A percentile compares a stretch with the other conserved stretches of the same genome.
phyloP scores from a whole-genome alignment of 2,113 vertebrate species.

The Labeo catla region DNA sequence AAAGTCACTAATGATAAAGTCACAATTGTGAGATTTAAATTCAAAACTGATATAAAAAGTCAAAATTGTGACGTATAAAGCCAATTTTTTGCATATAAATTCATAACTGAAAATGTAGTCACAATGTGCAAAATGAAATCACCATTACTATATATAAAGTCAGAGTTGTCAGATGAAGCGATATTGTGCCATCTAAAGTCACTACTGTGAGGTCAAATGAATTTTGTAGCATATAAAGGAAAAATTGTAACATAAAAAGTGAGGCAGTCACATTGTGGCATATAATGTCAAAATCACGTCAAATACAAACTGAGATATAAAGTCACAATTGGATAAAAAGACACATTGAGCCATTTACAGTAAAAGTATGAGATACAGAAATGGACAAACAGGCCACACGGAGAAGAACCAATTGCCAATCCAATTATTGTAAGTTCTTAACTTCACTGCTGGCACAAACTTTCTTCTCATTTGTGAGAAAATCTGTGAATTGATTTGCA shows the following conservation, averaged over 20 bases:
- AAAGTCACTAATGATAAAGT: background rate
- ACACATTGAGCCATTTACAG: background rate
- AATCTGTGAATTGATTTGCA: conserved; percentile 12
- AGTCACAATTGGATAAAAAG: background rate
- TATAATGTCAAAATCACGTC: too few species aligned
- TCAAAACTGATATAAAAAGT: background rate
- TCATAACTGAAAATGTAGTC: background rate
- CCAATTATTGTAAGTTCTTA: background rate
- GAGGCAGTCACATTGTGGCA: too few species aligned
- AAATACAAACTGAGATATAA: background rate
- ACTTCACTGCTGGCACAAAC: background rate
- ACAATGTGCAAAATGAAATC: too few species aligned
- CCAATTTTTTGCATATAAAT: background rate
- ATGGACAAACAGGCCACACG: background rate
- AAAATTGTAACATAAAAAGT: background rate
- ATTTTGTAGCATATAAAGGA: background rate
- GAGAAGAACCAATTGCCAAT: background rate
- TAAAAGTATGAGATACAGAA: background rate
- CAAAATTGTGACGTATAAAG: background rate
- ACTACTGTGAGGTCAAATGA: too few species aligned
- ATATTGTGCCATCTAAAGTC: too few species aligned
- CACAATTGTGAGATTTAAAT: background rate
- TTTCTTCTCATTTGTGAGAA: background rate
- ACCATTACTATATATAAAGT: too few species aligned
- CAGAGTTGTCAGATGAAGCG: too few species aligned